These are phyloP conservation scores for Drosophila takahashii DNA, from an alignment of 1,140 invertebrate species.

Conservation along the genomic window DNA sequence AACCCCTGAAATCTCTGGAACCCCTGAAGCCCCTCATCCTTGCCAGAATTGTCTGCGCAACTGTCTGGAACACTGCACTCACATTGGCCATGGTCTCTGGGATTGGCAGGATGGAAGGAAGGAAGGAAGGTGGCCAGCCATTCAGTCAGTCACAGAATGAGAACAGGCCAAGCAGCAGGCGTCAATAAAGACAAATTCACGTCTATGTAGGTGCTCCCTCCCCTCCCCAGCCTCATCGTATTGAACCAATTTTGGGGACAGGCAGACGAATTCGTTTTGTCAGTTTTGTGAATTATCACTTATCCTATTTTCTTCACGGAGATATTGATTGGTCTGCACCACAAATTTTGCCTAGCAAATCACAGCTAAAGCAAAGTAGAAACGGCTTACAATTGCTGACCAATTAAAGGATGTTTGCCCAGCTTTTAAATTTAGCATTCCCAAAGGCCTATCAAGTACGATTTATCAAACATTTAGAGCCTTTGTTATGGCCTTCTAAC, in stretches of 20 bases:
- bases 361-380: no score
- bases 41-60: slow-evolving; percentile 51
- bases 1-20: not conserved
- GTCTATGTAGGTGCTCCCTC: slow-evolving; percentile 1
- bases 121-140: slow-evolving; percentile 27
- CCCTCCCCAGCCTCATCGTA: slow-evolving; percentile 17
- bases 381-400: not conserved
- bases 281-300: slow-evolving; percentile 25
- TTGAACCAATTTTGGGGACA: slow-evolving; percentile 59
- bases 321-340: slow-evolving; percentile 50
- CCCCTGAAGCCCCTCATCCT: not conserved
- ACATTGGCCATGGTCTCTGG: slow-evolving; percentile 52
- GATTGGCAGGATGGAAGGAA: slow-evolving; percentile 5
- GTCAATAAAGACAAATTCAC: slow-evolving; percentile 38
- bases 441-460: not conserved
- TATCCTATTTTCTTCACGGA: slow-evolving; percentile 11
- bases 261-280: slow-evolving; percentile 46
- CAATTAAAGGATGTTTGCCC: slow-evolving; percentile 3
- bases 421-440: not conserved
- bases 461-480: slow-evolving; percentile 43
- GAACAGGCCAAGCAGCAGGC: slow-evolving; percentile 29
- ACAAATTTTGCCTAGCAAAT: slow-evolving; percentile 16
- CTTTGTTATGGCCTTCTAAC: not conserved
- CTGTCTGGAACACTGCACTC: slow-evolving; percentile 74
- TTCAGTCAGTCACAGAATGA: slow-evolving; percentile 12